Evolutionary conservation across 2,113 vertebrate species (phyloP).

Genomic region (Hyperopisus bebe): DNA sequence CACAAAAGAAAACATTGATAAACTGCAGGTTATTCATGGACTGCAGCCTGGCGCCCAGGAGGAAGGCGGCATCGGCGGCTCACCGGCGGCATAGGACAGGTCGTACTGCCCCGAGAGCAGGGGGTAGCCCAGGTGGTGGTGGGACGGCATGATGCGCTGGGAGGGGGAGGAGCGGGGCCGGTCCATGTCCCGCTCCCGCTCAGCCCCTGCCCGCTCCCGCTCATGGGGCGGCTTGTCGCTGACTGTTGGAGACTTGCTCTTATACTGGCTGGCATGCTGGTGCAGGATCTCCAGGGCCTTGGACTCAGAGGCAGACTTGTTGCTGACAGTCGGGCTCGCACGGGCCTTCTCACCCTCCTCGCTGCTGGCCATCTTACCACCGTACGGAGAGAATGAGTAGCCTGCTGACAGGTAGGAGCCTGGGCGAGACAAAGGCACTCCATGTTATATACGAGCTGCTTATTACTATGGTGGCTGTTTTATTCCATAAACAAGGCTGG

Average conservation of each 20-base stretch:
- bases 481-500: not conserved
- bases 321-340: conserved; percentile 83
- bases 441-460: not conserved
- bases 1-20: not conserved
- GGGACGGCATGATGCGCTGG: conserved; percentile 88
- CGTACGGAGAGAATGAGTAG: conserved; percentile 92
- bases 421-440: conserved; percentile 36
- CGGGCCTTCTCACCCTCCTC: conserved; percentile 90
- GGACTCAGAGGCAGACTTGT: conserved; percentile 84
- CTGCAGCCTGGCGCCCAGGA: not conserved
- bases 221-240: conserved; percentile 78
- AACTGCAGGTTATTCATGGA: not conserved
- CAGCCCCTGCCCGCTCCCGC: conserved; percentile 70
- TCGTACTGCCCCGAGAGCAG: conserved; percentile 91
- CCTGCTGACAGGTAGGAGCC: conserved; percentile 90
- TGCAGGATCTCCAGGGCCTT: conserved; percentile 97
- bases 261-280: conserved; percentile 97
- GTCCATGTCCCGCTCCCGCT: conserved; percentile 73
- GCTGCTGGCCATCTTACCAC: conserved; percentile 74
- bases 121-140: conserved; percentile 91
- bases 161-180: conserved; percentile 92
- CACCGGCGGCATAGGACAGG: conserved; percentile 92
- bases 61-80: conserved; percentile 26
- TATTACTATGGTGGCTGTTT: not conserved
- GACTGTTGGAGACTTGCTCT: conserved; percentile 97